Evolutionary conservation across 2,113 vertebrate species (phyloP).

Genomic region (Chamaetylas fuelleborni): DNA sequence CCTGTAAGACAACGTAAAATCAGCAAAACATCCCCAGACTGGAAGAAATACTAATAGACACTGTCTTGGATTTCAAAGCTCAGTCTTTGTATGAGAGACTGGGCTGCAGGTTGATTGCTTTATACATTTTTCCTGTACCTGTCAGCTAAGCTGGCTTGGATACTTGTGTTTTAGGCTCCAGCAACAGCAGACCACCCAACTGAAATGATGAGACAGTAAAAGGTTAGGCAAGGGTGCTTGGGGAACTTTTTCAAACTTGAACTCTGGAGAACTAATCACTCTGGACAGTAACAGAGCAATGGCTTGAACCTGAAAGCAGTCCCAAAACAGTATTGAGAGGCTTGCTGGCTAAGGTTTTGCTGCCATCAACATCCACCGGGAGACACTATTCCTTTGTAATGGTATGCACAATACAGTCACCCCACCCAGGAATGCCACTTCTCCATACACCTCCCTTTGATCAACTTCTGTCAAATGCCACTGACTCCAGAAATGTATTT

Average conservation of each 20-base stretch:
- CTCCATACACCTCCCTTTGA: background rate
- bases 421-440: background rate
- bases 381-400: background rate
- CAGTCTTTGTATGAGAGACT: background rate
- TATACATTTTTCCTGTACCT: background rate
- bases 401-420: background rate
- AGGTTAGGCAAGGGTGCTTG: background rate
- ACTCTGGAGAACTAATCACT: background rate
- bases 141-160: background rate
- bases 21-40: background rate
- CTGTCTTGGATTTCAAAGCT: background rate
- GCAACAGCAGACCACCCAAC: background rate
- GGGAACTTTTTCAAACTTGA: background rate
- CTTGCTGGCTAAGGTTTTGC: background rate
- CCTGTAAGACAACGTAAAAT: background rate
- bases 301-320: background rate
- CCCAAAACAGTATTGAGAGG: background rate
- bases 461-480: background rate
- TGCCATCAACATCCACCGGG: background rate
- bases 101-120: background rate
- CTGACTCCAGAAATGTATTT: constrained; percentile 16
- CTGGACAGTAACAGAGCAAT: background rate
- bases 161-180: background rate
- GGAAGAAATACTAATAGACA: background rate
- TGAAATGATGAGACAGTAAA: background rate